Conservation (phyloP, 1,140 invertebrate species). For the Drosophila funebris region DNA sequence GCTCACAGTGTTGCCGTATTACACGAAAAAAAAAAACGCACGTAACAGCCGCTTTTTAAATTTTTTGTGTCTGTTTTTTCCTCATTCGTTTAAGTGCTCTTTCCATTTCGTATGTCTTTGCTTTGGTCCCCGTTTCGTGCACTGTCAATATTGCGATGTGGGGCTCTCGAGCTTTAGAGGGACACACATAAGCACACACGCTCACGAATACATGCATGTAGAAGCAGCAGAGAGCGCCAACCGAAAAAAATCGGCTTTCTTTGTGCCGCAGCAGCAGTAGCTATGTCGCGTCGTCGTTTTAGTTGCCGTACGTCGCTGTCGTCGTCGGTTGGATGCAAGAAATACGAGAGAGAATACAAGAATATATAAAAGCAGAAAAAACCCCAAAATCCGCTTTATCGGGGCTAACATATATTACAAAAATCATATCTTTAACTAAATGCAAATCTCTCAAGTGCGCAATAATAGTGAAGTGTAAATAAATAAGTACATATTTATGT, state of each 20-base stretch:
- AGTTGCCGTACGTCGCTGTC: constrained; percentile 79
- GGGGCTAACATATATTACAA: constrained; percentile 49
- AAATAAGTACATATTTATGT: constrained; percentile 60
- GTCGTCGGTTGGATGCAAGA: constrained; percentile 75
- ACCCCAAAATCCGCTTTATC: constrained; percentile 47
- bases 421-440: constrained; percentile 32
- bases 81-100: constrained; percentile 29
- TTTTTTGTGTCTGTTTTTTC: constrained; percentile 26
- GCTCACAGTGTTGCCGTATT: constrained; percentile 45
- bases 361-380: constrained; percentile 22
- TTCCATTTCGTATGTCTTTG: constrained; percentile 43
- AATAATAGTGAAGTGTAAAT: constrained; percentile 67
- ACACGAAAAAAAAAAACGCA: constrained; percentile 17
- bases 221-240: constrained; percentile 52
- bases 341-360: constrained; percentile 61
- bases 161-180: constrained; percentile 49
- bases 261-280: constrained; percentile 56
- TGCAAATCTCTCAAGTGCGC: constrained; percentile 72
- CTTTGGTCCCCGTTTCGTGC: constrained; percentile 46
- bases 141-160: constrained; percentile 37
- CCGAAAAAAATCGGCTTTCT: constrained; percentile 62
- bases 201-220: constrained; percentile 31
- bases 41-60: constrained; percentile 36
- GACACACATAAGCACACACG: constrained; percentile 33
- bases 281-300: constrained; percentile 57